These are phyloP conservation scores for Apis laboriosa DNA, from an alignment of 1,140 invertebrate genomes.

Conservation along the genomic window DNA sequence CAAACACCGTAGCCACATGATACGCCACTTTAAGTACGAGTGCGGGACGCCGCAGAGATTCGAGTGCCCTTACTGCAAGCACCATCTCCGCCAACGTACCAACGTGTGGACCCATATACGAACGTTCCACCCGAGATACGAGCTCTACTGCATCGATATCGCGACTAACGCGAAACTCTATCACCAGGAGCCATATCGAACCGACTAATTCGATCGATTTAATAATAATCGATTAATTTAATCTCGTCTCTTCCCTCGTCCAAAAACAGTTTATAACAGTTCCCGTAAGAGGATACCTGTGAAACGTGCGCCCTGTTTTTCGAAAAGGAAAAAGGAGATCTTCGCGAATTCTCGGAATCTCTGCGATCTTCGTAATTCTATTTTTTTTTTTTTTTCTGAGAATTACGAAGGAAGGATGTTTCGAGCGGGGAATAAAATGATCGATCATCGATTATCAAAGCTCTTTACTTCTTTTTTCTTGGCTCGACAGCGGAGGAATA, in stretches of 20 bases:
- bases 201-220: constrained; percentile 22
- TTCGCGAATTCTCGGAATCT: not conserved
- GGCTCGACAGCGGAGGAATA: not conserved
- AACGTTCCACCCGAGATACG: constrained; percentile 70
- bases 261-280: too few relatives aligned
- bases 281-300: too few relatives aligned
- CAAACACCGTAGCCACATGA: constrained; percentile 81
- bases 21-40: constrained; percentile 83
- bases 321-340: too few relatives aligned
- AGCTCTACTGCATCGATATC: constrained; percentile 76
- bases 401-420: not conserved
- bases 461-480: not conserved
- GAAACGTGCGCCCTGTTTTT: too few relatives aligned
- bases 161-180: constrained; percentile 70
- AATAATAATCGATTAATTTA: not conserved
- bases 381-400: too few relatives aligned
- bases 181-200: constrained; percentile 44
- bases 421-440: not conserved
- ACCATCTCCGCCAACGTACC: constrained; percentile 77
- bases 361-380: not conserved
- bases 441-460: too few relatives aligned
- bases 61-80: constrained; percentile 81
- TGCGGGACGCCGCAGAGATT: constrained; percentile 82
- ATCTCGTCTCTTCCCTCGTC: not conserved
- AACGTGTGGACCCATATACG: constrained; percentile 77